These are phyloP conservation scores for Clunio marinus DNA, from an alignment of 2,888 invertebrate genomes.

Conservation along the genomic window DNA sequence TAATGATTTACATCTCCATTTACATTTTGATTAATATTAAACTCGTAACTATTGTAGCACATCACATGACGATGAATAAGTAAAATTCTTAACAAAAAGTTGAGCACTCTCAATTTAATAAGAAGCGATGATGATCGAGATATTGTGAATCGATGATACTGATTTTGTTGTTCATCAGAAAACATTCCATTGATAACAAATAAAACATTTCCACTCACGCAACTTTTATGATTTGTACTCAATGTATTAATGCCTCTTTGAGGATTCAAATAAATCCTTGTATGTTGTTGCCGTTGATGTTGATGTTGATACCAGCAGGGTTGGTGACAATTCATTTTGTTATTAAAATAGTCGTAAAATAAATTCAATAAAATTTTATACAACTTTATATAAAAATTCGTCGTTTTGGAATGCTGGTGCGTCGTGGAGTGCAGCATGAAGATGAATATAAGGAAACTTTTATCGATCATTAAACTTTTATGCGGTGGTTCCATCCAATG, in stretches of 20 bases:
- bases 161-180: not conserved
- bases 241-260: slow-evolving; percentile 18
- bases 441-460: slow-evolving; percentile 5
- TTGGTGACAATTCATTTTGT: slow-evolving; percentile 1
- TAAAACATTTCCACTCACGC: not conserved
- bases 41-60: slow-evolving; percentile 13
- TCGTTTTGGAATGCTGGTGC: not conserved
- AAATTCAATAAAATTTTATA: slow-evolving; percentile 30
- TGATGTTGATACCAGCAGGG: not conserved
- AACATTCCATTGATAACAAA: not conserved
- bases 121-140: not conserved
- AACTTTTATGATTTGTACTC: slow-evolving; percentile 27
- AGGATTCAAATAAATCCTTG: not conserved
- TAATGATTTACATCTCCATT: not conserved
- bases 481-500: not conserved
- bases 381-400: slow-evolving; percentile 17
- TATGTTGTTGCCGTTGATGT: not conserved
- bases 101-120: not conserved
- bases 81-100: slow-evolving; percentile 26
- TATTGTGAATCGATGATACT: not conserved
- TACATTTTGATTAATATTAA: slow-evolving; percentile 15
- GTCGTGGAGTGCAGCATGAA: not conserved
- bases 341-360: slow-evolving; percentile 23
- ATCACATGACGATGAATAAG: slow-evolving; percentile 26
- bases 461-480: slow-evolving; percentile 31